Conservation (phyloP, 2,888 invertebrate genomes). For the Apodemia duryi region DNA sequence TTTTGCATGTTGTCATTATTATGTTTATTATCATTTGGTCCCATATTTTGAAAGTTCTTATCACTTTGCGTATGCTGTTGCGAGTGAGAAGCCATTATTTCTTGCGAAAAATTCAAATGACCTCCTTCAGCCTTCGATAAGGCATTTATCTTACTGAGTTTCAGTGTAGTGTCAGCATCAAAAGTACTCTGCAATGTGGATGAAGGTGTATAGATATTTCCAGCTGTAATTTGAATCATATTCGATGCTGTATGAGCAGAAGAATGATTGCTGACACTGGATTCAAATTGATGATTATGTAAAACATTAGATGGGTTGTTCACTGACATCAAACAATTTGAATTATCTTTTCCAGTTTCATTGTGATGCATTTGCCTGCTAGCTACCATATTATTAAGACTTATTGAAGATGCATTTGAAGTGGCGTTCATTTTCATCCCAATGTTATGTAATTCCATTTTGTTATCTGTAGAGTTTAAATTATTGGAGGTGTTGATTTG, state of each 20-base stretch:
- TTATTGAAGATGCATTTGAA: conserved; percentile 47
- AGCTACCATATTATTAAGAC: conserved; percentile 48
- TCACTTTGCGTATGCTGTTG: conserved; percentile 68
- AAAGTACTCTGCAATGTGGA: conserved; percentile 63
- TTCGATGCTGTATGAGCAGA: conserved; percentile 58
- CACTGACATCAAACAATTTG: conserved; percentile 59
- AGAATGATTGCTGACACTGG: conserved; percentile 63
- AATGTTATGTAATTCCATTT: conserved; percentile 61
- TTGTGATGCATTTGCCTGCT: conserved; percentile 50
- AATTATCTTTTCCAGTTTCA: conserved; percentile 60
- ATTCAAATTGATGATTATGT: conserved; percentile 66
- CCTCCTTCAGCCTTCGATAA: conserved; percentile 71
- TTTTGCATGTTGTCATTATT: conserved; percentile 49
- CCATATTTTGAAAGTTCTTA: conserved; percentile 67
- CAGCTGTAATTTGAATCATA: conserved; percentile 70
- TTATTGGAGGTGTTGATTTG: conserved; percentile 50
- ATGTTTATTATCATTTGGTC: conserved; percentile 54
- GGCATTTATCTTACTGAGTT: conserved; percentile 70
- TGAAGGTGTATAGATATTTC: conserved; percentile 67
- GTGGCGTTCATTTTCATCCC: conserved; percentile 48
- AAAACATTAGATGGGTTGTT: conserved; percentile 50
- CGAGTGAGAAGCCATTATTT: conserved; percentile 71
- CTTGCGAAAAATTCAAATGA: conserved; percentile 69
- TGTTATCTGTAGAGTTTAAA: conserved; percentile 48
- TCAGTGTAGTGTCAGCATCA: conserved; percentile 68